Percentiles rank a stretch among this genome's conserved stretches.
phyloP scores from a whole-genome alignment of 1,140 invertebrate species.

The Acromyrmex echinatior region DNA sequence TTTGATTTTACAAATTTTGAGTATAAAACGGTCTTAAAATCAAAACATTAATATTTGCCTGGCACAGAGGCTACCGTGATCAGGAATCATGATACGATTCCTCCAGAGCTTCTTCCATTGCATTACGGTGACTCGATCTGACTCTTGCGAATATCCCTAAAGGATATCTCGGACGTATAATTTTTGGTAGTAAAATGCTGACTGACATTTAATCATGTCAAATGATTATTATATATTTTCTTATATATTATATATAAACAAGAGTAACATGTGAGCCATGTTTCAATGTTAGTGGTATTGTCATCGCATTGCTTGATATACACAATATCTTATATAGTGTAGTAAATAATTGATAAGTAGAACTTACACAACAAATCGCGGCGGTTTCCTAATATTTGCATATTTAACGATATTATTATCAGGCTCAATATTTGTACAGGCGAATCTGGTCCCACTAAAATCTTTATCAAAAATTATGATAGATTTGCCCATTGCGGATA shows the following conservation, averaged over 20 bases:
- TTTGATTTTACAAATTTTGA: too few species aligned
- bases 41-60: conserved; percentile 77
- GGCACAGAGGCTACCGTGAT: conserved; percentile 90
- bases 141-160: conserved; percentile 92
- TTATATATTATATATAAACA: too few species aligned
- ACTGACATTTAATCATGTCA: too few species aligned
- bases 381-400: conserved; percentile 94
- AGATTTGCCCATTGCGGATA: conserved; percentile 93
- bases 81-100: conserved; percentile 88
- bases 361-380: conserved; percentile 94
- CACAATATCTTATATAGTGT: too few species aligned
- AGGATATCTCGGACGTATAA: conserved; percentile 90
- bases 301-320: too few species aligned
- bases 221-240: too few species aligned
- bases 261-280: too few species aligned
- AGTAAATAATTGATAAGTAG: too few species aligned
- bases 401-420: conserved; percentile 97
- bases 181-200: conserved; percentile 88
- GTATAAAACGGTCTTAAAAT: too few species aligned
- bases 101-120: conserved; percentile 90
- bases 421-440: conserved; percentile 96
- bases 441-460: conserved; percentile 90
- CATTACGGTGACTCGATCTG: conserved; percentile 89
- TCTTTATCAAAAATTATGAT: conserved; percentile 94
- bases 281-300: too few species aligned